Base-by-base conservation (phyloP, 2,888 invertebrate genomes). In the Heliconius erato region DNA sequence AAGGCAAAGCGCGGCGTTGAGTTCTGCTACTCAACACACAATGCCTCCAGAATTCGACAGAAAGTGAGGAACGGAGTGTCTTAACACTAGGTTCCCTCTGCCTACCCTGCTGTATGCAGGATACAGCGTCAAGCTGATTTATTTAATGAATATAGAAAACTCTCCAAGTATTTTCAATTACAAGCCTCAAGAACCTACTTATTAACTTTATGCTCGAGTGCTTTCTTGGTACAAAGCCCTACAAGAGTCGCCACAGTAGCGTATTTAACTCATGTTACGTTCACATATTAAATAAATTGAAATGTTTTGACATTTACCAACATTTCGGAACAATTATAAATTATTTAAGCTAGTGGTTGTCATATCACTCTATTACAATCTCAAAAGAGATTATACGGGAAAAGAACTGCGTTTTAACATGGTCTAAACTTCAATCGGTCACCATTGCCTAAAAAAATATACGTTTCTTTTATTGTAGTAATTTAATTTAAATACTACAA, bases 221-320 rank as follows among this genome's bases (percentile, higher is more conserved):
- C 14, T 76, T 76, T 76, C 74, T 76, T 35, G 59, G 74, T 76
- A 76, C 59, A 32, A 76, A 76, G 59, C 59, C 74, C 19, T 59
- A 76, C 35, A 76, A 74, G 35, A 76, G 74, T 59, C 74, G 3
- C 59, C 59, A 63, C 35, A 59, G 74, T 35, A 63, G n/a, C 59
- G 26, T 44, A 71, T 23, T 23, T 44, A 72, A 72, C 72, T 72
- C 72, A 26, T 26, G 72, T 49, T 72, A n/a, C 59, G 23, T 35
- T 59, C 74, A 59, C 59, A 14, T 35, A n/a, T 59, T 12, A 32
- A 76, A 35, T 14, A 40, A 14, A n/a, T 35, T 14, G 9, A 28
- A 63, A 76, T 63, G 59, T 76, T 63, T 32, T 40, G 63, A 63
- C 35, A 76, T 12, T 76, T 59, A n/a, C 23, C 40, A n/a, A 44